Evolutionary conservation across 2,888 invertebrate species (phyloP).

Genomic region (Nudaria mundana): DNA sequence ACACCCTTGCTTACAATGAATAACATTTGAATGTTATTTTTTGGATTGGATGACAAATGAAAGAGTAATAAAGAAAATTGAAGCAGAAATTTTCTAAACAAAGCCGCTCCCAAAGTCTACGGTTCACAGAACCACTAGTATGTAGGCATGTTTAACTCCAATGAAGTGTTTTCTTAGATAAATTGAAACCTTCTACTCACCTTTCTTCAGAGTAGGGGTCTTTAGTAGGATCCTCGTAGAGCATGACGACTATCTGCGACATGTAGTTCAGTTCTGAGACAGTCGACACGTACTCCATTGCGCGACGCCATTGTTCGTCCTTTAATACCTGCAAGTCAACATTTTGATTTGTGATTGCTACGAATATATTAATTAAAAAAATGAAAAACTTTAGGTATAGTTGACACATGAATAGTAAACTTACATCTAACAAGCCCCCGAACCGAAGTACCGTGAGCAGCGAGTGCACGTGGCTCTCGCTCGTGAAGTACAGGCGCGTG

Average conservation of each 20-base stretch:
- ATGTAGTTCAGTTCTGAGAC: conserved; percentile 99
- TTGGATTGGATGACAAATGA: too few species aligned
- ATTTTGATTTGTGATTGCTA: neutral
- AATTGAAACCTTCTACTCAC: conserved; percentile 42
- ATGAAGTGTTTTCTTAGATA: too few species aligned
- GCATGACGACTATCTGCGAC: conserved; percentile 99
- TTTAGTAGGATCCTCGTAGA: conserved; percentile 99
- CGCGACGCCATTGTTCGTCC: conserved; percentile 98
- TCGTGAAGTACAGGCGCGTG: conserved; percentile 99
- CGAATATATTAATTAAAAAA: neutral
- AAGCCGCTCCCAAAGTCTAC: too few species aligned
- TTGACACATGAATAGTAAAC: conserved; percentile 31
- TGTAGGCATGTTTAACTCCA: too few species aligned
- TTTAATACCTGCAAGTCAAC: conserved; percentile 81
- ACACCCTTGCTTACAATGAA: too few species aligned
- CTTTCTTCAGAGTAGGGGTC: conserved; percentile 93
- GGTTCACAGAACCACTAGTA: too few species aligned
- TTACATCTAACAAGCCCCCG: conserved; percentile 93
- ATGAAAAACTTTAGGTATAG: neutral
- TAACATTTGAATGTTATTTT: too few species aligned
- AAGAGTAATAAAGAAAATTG: too few species aligned
- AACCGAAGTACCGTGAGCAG: conserved; percentile 96
- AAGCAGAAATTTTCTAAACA: too few species aligned
- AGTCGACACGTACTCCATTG: conserved; percentile 99
- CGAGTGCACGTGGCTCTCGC: conserved; percentile 99